These are phyloP conservation scores for Orussus abietinus DNA, from an alignment of 1,140 invertebrate species.

Conservation along the genomic window DNA sequence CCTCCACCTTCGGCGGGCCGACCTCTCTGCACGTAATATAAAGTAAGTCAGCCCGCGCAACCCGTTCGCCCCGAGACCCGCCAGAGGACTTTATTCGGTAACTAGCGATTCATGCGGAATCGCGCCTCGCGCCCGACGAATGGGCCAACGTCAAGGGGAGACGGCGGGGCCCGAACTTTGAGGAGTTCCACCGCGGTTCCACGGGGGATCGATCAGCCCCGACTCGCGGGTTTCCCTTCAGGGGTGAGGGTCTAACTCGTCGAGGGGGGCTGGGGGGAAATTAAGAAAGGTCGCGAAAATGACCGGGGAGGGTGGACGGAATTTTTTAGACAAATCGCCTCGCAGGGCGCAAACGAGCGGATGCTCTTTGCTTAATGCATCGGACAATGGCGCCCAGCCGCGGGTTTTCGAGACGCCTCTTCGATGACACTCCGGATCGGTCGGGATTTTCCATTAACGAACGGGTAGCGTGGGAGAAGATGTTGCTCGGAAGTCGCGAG, in stretches of 20 bases:
- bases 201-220: no score
- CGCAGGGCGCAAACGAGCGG: conserved; percentile 14
- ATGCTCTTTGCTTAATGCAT: conserved; percentile 28
- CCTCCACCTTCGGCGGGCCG: conserved; percentile 3
- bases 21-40: conserved; percentile 30
- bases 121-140: no score
- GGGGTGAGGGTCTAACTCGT: no score
- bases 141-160: no score
- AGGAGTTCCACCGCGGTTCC: no score
- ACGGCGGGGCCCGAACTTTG: no score
- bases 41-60: conserved; percentile 30
- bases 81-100: conserved; percentile 36
- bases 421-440: no score
- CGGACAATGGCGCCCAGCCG: conserved; percentile 21
- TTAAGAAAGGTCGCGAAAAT: neutral
- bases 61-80: conserved; percentile 15
- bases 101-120: conserved; percentile 42
- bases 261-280: neutral
- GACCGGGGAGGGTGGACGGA: no score
- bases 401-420: conserved; percentile 2
- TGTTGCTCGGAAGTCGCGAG: conserved; percentile 11
- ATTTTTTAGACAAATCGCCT: conserved; percentile 13
- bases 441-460: no score
- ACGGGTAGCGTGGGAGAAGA: neutral
- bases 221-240: no score